These are phyloP conservation scores for Gnatocerus cornutus DNA, from an alignment of 2,888 invertebrate species.

Conservation along the genomic window DNA sequence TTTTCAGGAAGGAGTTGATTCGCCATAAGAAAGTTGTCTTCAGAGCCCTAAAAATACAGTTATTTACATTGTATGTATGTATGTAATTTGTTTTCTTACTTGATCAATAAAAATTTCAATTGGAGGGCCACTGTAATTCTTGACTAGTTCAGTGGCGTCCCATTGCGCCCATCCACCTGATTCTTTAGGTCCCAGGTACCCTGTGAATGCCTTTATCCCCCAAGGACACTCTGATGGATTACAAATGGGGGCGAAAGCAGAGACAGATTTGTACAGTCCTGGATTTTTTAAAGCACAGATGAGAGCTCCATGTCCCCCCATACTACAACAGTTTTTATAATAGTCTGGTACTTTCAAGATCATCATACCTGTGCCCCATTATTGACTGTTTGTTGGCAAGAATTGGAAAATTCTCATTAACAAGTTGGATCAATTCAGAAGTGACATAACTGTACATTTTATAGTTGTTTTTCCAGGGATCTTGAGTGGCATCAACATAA, in stretches of 20 bases:
- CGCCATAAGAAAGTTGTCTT: constrained; percentile 85
- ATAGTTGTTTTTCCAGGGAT: constrained; percentile 95
- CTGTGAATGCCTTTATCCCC: constrained; percentile 90
- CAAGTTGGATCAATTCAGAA: constrained; percentile 84
- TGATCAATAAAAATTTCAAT: constrained; percentile 92
- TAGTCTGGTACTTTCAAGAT: neutral
- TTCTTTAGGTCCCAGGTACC: constrained; percentile 83
- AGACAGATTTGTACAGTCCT: constrained; percentile 88
- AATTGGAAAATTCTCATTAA: constrained; percentile 84
- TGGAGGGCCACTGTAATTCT: constrained; percentile 87
- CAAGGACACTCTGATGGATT: constrained; percentile 90
- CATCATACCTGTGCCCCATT: constrained; percentile 82
- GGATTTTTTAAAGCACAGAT: constrained; percentile 93
- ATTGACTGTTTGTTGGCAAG: constrained; percentile 79
- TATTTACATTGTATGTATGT: constrained; percentile 2
- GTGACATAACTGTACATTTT: constrained; percentile 97
- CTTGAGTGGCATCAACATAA: constrained; percentile 92
- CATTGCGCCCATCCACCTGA: constrained; percentile 83
- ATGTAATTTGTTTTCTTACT: constrained; percentile 76
- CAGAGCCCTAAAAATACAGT: constrained; percentile 78
- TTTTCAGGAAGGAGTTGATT: constrained; percentile 90
- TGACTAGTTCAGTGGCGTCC: constrained; percentile 90
- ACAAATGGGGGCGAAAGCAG: constrained; percentile 96
- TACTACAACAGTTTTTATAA: constrained; percentile 76
- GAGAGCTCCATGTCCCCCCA: constrained; percentile 99